phyloP scores from a whole-genome alignment of 2,113 vertebrate species.

The Mobula birostris region DNA sequence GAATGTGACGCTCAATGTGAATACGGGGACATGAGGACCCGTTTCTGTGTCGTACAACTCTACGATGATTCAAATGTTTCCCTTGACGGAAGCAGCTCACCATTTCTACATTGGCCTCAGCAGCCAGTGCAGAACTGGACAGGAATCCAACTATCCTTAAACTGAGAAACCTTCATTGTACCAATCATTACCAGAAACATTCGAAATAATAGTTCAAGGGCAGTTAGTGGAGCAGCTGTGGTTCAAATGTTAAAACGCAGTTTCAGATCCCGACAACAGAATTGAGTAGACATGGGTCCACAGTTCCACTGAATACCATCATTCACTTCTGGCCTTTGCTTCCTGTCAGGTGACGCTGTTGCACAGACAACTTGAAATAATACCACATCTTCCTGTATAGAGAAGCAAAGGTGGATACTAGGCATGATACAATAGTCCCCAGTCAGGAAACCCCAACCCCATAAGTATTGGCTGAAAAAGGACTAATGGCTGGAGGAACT shows the following conservation, averaged over 20 bases:
- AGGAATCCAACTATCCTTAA: too few species aligned
- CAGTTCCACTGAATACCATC: neutral
- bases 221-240: neutral
- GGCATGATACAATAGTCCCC: neutral
- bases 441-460: neutral
- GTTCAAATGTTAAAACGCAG: neutral
- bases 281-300: neutral
- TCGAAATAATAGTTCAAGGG: neutral
- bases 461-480: neutral
- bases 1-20: too few species aligned
- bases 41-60: too few species aligned
- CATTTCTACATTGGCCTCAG: neutral
- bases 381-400: neutral
- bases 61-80: neutral
- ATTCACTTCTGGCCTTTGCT: neutral
- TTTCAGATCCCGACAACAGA: neutral
- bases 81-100: neutral
- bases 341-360: neutral
- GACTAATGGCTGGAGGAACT: too few species aligned
- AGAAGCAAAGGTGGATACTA: neutral
- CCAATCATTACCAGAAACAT: neutral
- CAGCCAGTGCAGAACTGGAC: neutral
- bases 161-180: too few species aligned
- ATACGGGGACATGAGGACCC: too few species aligned
- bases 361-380: neutral